phyloP scores from a whole-genome alignment of 2,888 invertebrate species.

The Chamaedrilus cognettii region DNA sequence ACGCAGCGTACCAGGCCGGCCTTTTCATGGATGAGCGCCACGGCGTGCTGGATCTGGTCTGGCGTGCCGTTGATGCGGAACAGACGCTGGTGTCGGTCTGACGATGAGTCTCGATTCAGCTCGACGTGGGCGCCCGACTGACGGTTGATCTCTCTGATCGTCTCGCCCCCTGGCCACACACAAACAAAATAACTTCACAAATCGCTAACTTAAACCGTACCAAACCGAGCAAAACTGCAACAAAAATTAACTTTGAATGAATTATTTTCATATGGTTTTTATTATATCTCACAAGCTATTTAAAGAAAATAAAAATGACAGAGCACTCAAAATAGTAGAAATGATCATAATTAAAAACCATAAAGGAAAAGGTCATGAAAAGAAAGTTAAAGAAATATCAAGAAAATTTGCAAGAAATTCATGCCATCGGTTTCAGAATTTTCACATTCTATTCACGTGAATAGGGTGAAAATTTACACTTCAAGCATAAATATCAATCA shows the following conservation, averaged over 20 bases:
- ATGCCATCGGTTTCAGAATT: too few species aligned
- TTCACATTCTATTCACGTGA: background rate
- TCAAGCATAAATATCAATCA: too few species aligned
- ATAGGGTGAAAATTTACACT: background rate
- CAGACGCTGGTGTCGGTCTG: conserved; percentile 73
- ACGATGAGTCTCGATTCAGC: conserved; percentile 78
- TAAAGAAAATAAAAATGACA: background rate
- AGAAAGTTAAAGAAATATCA: too few species aligned
- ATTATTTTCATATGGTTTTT: background rate
- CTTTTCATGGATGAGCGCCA: conserved; percentile 95
- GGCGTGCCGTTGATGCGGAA: conserved; percentile 89
- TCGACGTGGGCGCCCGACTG: conserved; percentile 96
- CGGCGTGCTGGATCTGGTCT: conserved; percentile 93
- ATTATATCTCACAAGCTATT: background rate
- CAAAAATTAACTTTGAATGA: background rate
- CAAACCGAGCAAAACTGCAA: too few species aligned
- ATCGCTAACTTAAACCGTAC: too few species aligned
- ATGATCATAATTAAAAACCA: too few species aligned
- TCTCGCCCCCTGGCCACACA: conserved; percentile 86
- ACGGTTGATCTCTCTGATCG: conserved; percentile 94
- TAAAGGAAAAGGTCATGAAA: too few species aligned
- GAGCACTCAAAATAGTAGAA: too few species aligned
- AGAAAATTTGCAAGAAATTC: too few species aligned
- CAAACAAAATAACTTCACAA: background rate
- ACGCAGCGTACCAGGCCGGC: conserved; percentile 37